A percentile compares a stretch with the other conserved stretches of the same genome.
Evolutionary conservation across 2,888 invertebrate genomes (phyloP).

Genomic region (Heliothis peltigera): DNA sequence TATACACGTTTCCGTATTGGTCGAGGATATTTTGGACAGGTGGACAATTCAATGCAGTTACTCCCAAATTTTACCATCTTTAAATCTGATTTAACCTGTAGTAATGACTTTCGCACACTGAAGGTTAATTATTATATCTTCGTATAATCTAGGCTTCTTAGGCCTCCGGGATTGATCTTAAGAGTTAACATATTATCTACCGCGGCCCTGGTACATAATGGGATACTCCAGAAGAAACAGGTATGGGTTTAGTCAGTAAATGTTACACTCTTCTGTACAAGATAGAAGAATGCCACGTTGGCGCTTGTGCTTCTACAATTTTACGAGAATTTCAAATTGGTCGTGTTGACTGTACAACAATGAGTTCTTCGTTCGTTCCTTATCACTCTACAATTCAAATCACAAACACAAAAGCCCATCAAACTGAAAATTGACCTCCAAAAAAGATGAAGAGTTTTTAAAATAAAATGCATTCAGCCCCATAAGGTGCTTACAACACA

Average conservation of each 20-base stretch:
- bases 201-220: no score
- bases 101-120: not conserved
- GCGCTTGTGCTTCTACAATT: no score
- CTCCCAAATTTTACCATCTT: not conserved
- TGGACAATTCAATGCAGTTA: not conserved
- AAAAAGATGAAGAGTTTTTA: slow-evolving; percentile 49
- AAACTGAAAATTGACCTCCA: slow-evolving; percentile 49
- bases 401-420: slow-evolving; percentile 58
- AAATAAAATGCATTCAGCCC: slow-evolving; percentile 60
- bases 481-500: slow-evolving; percentile 63
- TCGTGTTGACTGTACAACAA: no score
- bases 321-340: no score
- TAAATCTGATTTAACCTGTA: not conserved
- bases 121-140: not conserved
- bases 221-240: no score
- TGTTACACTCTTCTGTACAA: no score
- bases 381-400: slow-evolving; percentile 42
- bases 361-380: not conserved
- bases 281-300: no score
- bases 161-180: no score
- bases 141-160: slow-evolving; percentile 2
- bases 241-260: no score
- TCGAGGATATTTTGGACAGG: slow-evolving; percentile 2
- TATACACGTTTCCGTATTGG: slow-evolving; percentile 20
- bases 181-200: no score